A percentile compares a stretch with the other conserved stretches of the same genome.
Conservation (phyloP, 1,140 invertebrate species). For the Pomacea maculata region DNA sequence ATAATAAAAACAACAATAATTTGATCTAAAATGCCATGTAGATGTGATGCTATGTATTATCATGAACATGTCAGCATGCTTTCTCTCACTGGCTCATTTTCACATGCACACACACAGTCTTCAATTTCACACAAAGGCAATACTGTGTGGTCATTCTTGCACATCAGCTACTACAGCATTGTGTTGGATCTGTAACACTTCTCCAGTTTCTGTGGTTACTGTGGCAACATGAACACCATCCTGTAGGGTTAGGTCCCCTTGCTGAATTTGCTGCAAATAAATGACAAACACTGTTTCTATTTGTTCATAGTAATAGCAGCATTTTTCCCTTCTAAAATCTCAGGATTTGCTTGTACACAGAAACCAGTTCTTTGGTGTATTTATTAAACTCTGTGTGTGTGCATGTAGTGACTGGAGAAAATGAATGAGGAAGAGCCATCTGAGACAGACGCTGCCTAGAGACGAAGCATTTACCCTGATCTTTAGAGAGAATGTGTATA, state of each 20-base stretch:
- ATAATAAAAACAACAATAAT: no score
- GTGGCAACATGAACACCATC: conserved; percentile 48
- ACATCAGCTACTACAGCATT: conserved; percentile 12
- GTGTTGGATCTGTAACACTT: conserved; percentile 50
- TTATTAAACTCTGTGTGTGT: neutral
- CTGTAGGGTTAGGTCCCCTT: conserved; percentile 33
- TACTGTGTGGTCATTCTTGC: conserved; percentile 6
- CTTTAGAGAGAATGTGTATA: conserved; percentile 61
- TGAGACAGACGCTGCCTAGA: neutral
- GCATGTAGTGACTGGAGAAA: no score
- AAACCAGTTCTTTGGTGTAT: neutral
- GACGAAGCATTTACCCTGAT: conserved; percentile 41
- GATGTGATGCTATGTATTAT: no score
- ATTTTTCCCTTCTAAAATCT: no score
- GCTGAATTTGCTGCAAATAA: conserved; percentile 39
- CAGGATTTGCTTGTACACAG: no score
- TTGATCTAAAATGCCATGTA: no score
- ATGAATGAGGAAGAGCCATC: neutral
- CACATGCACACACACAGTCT: neutral
- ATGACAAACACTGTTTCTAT: no score
- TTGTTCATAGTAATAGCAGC: no score
- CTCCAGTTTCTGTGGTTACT: conserved; percentile 54
- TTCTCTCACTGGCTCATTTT: neutral
- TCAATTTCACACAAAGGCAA: neutral
- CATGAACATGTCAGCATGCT: no score